Evolutionary conservation across 2,888 invertebrate genomes (phyloP).

Genomic region (Pandemis heparana): DNA sequence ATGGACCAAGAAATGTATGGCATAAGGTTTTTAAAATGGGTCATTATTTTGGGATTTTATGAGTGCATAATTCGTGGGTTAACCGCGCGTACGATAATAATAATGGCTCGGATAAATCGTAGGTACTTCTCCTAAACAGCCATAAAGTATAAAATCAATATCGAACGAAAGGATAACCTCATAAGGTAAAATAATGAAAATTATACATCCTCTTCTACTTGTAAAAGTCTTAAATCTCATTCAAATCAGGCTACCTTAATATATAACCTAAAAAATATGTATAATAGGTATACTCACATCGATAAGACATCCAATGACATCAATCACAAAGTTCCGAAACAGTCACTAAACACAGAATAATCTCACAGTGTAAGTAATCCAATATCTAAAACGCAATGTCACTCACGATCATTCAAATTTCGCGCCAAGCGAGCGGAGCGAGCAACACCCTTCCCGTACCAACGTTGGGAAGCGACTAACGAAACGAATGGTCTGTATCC

Average conservation of each 20-base stretch:
- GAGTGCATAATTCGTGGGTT: background rate
- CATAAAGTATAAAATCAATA: too few species aligned
- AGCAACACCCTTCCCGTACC: slow-evolving; percentile 60
- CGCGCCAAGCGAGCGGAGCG: slow-evolving; percentile 60
- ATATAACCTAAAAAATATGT: background rate
- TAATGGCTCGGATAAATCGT: background rate
- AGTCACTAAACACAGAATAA: slow-evolving; percentile 52
- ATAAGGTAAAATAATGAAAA: too few species aligned
- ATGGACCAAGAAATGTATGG: slow-evolving; percentile 18
- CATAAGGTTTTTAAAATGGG: background rate
- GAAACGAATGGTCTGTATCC: slow-evolving; percentile 57
- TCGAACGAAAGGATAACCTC: too few species aligned
- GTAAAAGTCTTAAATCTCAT: too few species aligned
- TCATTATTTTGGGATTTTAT: background rate
- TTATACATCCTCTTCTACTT: too few species aligned
- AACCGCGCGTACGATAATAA: background rate
- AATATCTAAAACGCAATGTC: slow-evolving; percentile 46
- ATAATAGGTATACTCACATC: slow-evolving; percentile 48
- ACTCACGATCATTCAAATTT: slow-evolving; percentile 64
- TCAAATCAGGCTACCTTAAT: background rate
- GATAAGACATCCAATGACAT: slow-evolving; percentile 46
- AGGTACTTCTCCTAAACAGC: too few species aligned
- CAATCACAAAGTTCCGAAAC: slow-evolving; percentile 44
- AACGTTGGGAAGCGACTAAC: slow-evolving; percentile 67
- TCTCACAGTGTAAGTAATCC: slow-evolving; percentile 50